Base-by-base conservation (phyloP, 2,797 vertebrate genomes). In the Cetoscarus ocellatus region DNA sequence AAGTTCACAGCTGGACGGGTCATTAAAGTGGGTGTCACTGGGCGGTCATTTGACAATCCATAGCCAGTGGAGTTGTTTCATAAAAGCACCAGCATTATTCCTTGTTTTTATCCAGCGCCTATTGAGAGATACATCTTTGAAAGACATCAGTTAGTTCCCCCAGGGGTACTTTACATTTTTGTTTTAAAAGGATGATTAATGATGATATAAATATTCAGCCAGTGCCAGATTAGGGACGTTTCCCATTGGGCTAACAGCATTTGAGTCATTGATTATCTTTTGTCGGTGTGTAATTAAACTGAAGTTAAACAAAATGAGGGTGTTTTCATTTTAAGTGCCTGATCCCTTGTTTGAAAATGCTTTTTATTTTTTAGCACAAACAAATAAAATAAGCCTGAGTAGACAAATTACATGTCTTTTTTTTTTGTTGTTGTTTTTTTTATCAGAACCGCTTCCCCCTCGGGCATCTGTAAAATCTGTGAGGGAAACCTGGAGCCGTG, bases 241-340 rank as follows among this genome's bases (percentile, higher is more conserved):
- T 60, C 0, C 38, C 18, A 51, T 68, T 63, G 67, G 54, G 64
- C 60, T 53, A 60, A 69, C 49, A 67, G 53, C 27, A 12, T 11
- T 19, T 53, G 39, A 62, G 18, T 60, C 19, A 19, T 49, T 62
- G 61, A 47, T 84, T 70, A 51, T 68, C 56, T 69, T 68, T 58
- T 66, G 40, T 71, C 34, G 48, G 18, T 67, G 59, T 84, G 67
- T 83, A 74, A 87, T 86, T 83, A 79, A 79, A 80, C 15, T 67
- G 44, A 71, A 85, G 45, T 57, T 10, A 51, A 78, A 82, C 45
- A 71, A 79, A 75, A 66, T 61, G 6, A 35, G 15, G 40, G 27
- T 55, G 40, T 52, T 75, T 50, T 70, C 34, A 81, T 78, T 80
- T 70, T 55, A 81, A 69, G 61, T 44, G 59, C 55, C 39, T 62